A percentile compares a stretch with the other conserved stretches of the same genome.
Evolutionary conservation across 2,797 vertebrate species (phyloP).

Genomic region (Chelon labrosus): DNA sequence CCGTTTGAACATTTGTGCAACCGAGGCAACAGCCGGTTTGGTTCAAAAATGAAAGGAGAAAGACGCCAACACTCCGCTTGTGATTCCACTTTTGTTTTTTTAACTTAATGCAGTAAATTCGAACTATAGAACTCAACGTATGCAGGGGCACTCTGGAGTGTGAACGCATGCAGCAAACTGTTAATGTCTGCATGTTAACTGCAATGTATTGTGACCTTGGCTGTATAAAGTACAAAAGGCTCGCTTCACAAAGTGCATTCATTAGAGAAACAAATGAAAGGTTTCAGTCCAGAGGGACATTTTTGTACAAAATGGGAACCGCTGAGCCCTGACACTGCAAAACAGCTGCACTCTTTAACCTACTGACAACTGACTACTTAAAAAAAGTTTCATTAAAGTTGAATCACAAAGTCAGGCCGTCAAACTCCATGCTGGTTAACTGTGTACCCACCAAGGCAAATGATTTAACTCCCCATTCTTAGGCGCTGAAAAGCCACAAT

Average conservation of each 20-base stretch:
- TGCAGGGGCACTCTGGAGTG: constrained; percentile 7
- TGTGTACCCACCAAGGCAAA: too few relatives aligned
- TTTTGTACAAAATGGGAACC: constrained; percentile 11
- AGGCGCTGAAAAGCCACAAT: background rate
- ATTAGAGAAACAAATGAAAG: constrained; percentile 58
- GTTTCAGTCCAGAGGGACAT: constrained; percentile 40
- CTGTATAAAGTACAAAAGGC: constrained; percentile 21
- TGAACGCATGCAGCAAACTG: constrained; percentile 4
- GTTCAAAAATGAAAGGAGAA: constrained; percentile 6
- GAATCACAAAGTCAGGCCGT: constrained; percentile 28
- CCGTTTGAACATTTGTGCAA: constrained; percentile 59
- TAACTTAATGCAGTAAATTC: too few relatives aligned
- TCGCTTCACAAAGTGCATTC: constrained; percentile 48
- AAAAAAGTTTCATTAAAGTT: constrained; percentile 23
- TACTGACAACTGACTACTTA: constrained; percentile 26
- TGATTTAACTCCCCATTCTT: background rate
- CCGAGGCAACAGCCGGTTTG: constrained; percentile 49
- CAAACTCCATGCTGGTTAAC: too few relatives aligned
- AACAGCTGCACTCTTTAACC: constrained; percentile 27
- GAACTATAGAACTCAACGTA: background rate
- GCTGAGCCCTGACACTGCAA: constrained; percentile 18
- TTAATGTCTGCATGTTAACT: background rate
- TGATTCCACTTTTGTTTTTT: background rate
- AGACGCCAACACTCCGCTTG: background rate
- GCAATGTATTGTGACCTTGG: constrained; percentile 43